Evolutionary conservation across 2,797 vertebrate species (phyloP).

Genomic region (Coreius guichenoti): DNA sequence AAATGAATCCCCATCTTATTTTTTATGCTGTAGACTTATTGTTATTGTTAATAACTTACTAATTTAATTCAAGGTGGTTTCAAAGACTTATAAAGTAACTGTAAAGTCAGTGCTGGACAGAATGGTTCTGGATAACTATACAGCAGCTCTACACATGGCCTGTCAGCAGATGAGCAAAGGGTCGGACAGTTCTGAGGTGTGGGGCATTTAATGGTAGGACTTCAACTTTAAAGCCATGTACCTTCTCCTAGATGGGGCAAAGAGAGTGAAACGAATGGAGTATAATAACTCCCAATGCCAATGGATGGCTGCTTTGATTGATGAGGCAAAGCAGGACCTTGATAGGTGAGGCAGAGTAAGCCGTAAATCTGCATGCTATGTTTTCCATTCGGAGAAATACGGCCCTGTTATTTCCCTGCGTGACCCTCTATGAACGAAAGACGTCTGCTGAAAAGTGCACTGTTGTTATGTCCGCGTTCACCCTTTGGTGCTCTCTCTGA

Average conservation of each 20-base stretch:
- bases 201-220: not conserved
- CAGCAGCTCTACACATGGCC: not conserved
- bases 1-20: not conserved
- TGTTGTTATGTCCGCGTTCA: not conserved
- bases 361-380: slow-evolving; percentile 43
- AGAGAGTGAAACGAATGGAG: slow-evolving; percentile 5
- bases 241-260: slow-evolving; percentile 31
- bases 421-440: slow-evolving; percentile 12
- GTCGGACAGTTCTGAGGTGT: slow-evolving; percentile 1
- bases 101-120: not conserved
- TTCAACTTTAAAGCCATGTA: slow-evolving; percentile 12
- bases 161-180: slow-evolving; percentile 8
- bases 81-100: not conserved
- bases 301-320: slow-evolving; percentile 45
- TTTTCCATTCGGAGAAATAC: slow-evolving; percentile 23
- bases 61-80: not conserved
- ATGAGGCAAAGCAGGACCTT: slow-evolving; percentile 49
- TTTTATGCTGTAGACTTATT: not conserved
- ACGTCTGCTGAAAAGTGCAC: not conserved
- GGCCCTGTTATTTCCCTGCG: slow-evolving; percentile 20
- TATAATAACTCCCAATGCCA: slow-evolving; percentile 39
- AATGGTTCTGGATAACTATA: slow-evolving; percentile 20
- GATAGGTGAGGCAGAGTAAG: slow-evolving; percentile 33
- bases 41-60: slow-evolving; percentile 15
- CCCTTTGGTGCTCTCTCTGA: not conserved